A percentile compares a stretch with the other conserved stretches of the same genome.
phyloP scores from a whole-genome alignment of 1,140 invertebrate genomes.

The Aphis craccivora region DNA sequence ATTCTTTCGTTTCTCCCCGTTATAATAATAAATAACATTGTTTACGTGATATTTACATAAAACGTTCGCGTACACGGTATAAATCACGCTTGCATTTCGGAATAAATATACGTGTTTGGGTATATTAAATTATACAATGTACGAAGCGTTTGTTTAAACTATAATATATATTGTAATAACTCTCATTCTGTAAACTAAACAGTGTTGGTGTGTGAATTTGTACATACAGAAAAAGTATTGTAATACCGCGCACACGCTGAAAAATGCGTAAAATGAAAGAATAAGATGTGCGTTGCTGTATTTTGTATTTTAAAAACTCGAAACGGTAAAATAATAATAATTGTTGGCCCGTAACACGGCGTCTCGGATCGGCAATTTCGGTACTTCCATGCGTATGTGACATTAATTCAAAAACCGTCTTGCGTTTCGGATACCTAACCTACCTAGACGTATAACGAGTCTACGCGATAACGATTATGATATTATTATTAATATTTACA shows the following conservation, averaged over 20 bases:
- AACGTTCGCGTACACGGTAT: not conserved
- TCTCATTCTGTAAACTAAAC: not conserved
- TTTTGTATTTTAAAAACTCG: not conserved
- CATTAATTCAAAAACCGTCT: not conserved
- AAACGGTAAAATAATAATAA: not conserved
- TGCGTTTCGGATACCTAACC: not conserved
- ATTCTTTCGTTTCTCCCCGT: not conserved
- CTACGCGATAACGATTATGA: not conserved
- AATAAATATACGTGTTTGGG: not conserved
- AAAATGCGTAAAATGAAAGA: not conserved
- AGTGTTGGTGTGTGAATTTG: not conserved
- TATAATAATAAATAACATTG: slow-evolving; percentile 20
- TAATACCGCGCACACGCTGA: not conserved
- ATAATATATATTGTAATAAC: not conserved
- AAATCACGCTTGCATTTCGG: not conserved
- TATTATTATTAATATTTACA: not conserved
- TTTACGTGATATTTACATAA: slow-evolving; percentile 13
- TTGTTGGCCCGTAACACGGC: not conserved
- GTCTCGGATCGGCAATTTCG: not conserved
- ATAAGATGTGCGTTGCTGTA: not conserved
- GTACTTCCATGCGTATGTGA: not conserved
- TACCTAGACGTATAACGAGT: not conserved
- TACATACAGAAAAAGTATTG: not conserved
- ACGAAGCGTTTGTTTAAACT: not conserved
- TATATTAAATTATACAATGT: not conserved